Percentiles rank a stretch among this genome's conserved stretches.
phyloP scores from a whole-genome alignment of 2,888 invertebrate species.

The Amiota minor region DNA sequence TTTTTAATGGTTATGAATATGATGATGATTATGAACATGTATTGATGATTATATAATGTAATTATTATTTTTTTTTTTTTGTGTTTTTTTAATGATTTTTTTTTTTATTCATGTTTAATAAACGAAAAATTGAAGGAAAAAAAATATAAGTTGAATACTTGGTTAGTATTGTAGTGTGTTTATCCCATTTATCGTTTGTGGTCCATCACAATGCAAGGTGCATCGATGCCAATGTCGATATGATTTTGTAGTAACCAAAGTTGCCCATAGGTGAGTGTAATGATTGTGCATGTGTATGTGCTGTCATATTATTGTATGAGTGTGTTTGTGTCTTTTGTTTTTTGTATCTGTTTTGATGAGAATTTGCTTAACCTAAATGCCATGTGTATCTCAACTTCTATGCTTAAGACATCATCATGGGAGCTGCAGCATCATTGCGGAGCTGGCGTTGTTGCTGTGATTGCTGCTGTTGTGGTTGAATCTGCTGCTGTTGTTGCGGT shows the following conservation, averaged over 20 bases:
- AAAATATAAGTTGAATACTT: slow-evolving; percentile 30
- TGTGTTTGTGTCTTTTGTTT: slow-evolving; percentile 36
- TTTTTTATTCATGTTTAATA: slow-evolving; percentile 52
- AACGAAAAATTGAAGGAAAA: slow-evolving; percentile 53
- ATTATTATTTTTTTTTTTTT: slow-evolving; percentile 35
- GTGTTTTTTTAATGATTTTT: slow-evolving; percentile 44
- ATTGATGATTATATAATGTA: slow-evolving; percentile 51
- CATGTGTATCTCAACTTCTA: slow-evolving; percentile 10
- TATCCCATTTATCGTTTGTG: slow-evolving; percentile 43
- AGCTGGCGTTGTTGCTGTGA: slow-evolving; percentile 42
- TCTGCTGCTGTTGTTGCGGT: slow-evolving; percentile 35
- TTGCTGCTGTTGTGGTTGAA: slow-evolving; percentile 10
- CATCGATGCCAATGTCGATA: slow-evolving; percentile 43
- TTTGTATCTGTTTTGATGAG: slow-evolving; percentile 26
- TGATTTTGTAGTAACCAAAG: slow-evolving; percentile 59
- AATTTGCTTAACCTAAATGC: neutral
- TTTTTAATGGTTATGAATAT: slow-evolving; percentile 67
- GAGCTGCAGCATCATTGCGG: slow-evolving; percentile 1
- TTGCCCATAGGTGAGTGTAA: slow-evolving; percentile 49
- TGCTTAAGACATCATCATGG: slow-evolving; percentile 5
- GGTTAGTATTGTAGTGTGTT: slow-evolving; percentile 56
- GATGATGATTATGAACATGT: slow-evolving; percentile 60
- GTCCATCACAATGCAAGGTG: slow-evolving; percentile 23
- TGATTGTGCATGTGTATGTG: slow-evolving; percentile 18
- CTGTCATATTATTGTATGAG: slow-evolving; percentile 31